Percentiles rank a stretch among this genome's conserved stretches.
These are phyloP conservation scores for Peromyscus maniculatus DNA, from an alignment of 2,113 vertebrate species.

Conservation along the genomic window DNA sequence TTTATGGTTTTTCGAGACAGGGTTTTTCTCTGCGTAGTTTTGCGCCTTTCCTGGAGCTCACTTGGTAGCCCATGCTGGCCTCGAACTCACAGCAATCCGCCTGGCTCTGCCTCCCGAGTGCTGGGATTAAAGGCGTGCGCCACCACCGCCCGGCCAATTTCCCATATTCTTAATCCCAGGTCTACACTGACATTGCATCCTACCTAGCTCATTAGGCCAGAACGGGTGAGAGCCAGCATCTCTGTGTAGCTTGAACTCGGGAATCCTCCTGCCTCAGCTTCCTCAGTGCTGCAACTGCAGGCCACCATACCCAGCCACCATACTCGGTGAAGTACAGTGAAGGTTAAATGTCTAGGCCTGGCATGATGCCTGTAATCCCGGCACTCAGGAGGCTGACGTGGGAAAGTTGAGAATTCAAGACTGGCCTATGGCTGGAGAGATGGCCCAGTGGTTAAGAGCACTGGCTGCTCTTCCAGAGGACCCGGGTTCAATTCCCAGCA, in stretches of 20 bases:
- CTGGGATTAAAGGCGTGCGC: no score
- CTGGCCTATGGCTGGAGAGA: no score
- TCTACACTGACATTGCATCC: background rate
- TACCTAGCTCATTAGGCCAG: background rate
- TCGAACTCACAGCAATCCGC: no score
- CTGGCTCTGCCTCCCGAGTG: no score
- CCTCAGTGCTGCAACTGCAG: background rate
- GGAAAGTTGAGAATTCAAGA: background rate
- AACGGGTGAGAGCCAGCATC: background rate
- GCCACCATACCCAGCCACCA: background rate
- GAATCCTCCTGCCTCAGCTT: background rate
- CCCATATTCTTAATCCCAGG: background rate
- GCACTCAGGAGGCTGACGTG: background rate
- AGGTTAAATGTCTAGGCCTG: background rate
- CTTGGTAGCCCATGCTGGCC: no score
- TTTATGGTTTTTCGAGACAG: no score
- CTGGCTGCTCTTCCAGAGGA: no score
- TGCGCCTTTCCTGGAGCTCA: no score
- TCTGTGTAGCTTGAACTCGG: background rate
- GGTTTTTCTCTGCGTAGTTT: no score
- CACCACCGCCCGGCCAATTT: background rate
- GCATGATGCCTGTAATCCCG: background rate
- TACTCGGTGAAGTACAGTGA: background rate
- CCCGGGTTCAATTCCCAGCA: no score
- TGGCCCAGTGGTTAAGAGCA: no score